phyloP scores from a whole-genome alignment of 2,113 vertebrate species.

The Chloroceryle aenea region DNA sequence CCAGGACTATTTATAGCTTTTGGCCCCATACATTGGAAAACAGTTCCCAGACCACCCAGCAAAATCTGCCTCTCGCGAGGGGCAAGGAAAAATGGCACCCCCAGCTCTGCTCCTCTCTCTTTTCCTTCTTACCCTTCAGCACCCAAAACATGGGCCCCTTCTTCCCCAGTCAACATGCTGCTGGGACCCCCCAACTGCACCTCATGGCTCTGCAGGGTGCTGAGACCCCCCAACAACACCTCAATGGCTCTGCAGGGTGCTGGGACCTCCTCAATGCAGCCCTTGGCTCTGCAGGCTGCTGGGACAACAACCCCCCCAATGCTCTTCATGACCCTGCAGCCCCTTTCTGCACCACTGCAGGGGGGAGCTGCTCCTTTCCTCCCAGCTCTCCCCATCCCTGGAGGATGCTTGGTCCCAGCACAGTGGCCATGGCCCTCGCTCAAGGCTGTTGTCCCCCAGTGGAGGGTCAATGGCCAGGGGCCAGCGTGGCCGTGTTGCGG shows the following conservation, averaged over 20 bases:
- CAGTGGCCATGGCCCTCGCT: fast-evolving
- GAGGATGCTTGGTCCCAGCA: background rate
- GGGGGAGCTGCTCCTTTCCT: background rate
- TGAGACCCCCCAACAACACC: background rate
- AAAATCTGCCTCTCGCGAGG: background rate
- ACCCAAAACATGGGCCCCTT: background rate
- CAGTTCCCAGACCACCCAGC: background rate
- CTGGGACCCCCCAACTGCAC: fast-evolving
- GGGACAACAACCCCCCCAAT: background rate
- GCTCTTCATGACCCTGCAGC: background rate
- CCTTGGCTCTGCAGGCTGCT: background rate
- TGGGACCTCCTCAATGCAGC: no score
- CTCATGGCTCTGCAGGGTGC: background rate
- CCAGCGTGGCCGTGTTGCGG: fast-evolving
- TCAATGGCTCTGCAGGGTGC: background rate
- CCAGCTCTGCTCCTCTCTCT: background rate
- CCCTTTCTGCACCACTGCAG: background rate
- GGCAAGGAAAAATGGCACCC: fast-evolving
- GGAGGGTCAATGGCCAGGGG: background rate
- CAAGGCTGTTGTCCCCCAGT: background rate
- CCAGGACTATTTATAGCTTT: slow-evolving; percentile 29
- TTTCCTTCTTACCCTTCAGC: background rate
- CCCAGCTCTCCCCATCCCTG: fast-evolving
- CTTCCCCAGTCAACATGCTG: fast-evolving
- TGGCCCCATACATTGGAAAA: background rate